Conservation (phyloP, 2,888 invertebrate species). For the Clivina fossor region DNA sequence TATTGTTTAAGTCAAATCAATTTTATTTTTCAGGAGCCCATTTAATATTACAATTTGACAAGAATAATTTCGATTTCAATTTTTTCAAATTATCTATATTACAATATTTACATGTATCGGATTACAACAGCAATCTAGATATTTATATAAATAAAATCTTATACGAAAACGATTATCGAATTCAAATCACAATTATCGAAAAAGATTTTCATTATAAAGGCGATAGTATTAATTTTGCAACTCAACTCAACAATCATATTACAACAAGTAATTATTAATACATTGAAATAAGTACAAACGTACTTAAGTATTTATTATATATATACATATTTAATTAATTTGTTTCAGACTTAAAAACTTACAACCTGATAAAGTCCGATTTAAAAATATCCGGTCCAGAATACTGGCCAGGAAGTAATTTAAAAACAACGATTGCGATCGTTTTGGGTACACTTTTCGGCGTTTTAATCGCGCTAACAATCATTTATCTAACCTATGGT, state of each 20-base stretch:
- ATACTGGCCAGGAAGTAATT: constrained; percentile 14
- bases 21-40: constrained; percentile 22
- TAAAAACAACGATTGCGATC: constrained; percentile 7
- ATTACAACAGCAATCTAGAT: constrained; percentile 11
- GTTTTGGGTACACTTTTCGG: constrained; percentile 12
- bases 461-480: constrained; percentile 3
- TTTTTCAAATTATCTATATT: constrained; percentile 11
- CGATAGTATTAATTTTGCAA: constrained; percentile 12
- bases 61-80: constrained; percentile 16
- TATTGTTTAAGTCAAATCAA: no score
- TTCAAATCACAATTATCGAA: constrained; percentile 27
- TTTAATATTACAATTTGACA: constrained; percentile 21
- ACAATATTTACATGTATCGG: constrained; percentile 8
- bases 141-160: constrained; percentile 17
- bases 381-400: constrained; percentile 11
- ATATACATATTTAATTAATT: not conserved
- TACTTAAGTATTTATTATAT: not conserved
- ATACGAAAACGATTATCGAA: constrained; percentile 9
- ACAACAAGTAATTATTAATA: constrained; percentile 12
- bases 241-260: not conserved
- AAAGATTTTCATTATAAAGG: constrained; percentile 23
- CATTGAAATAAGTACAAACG: not conserved
- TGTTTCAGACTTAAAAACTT: constrained; percentile 11
- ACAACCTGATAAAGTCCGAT: constrained; percentile 1
- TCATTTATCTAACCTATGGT: constrained; percentile 12